Evolutionary conservation across 2,797 vertebrate species (phyloP), one percentile per base, ranked within the genome.

Genomic region (Leontocebus nigricollis): DNA sequence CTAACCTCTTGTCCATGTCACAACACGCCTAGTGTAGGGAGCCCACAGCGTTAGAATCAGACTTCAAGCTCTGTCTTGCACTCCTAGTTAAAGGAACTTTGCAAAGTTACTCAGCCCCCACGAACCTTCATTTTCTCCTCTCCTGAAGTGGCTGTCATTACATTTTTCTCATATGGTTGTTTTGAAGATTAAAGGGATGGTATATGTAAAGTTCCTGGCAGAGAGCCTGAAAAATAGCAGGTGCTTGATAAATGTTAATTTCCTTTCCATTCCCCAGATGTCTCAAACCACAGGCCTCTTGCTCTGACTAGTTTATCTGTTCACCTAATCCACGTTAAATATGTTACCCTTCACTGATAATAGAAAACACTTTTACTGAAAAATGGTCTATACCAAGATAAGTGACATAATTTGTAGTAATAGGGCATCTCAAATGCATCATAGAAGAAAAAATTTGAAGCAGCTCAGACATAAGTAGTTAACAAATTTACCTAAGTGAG

Each of bases 221-320:
- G 13, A 50, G n/a, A 95, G 57, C 64, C 87, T 95, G 3, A 84
- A 96, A 97, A 93, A 90, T 46, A 92, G 48, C 76, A 96, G 72
- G n/a, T 85, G 77, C 57, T 91, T 94, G 55, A 94, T 67, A 91
- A 96, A 77, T 89, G 48, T 72, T 96, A 36, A 89, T 93, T 96
- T 88, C 24, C 5, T 86, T 95, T 96, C 46, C 52, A 10, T 73
- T 96, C 26, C 44, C 89, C 39, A 87, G 57, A 80, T 80, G 83
- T 77, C 70, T 27, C 80, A 75, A 87, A 79, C 24, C 30, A 50
- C 1, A 27, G 36, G 64, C 33, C 6, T 24, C 36, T 87, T 80
- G 75, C 44, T 93, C 50, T 75, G 46, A 46, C 88, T 93, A 85
- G 19, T 86, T 95, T 73, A 90, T 75, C 67, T 64, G 70, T 76